Evolutionary conservation across 1,140 invertebrate genomes (phyloP).

Genomic region (Drosophila mayri): DNA sequence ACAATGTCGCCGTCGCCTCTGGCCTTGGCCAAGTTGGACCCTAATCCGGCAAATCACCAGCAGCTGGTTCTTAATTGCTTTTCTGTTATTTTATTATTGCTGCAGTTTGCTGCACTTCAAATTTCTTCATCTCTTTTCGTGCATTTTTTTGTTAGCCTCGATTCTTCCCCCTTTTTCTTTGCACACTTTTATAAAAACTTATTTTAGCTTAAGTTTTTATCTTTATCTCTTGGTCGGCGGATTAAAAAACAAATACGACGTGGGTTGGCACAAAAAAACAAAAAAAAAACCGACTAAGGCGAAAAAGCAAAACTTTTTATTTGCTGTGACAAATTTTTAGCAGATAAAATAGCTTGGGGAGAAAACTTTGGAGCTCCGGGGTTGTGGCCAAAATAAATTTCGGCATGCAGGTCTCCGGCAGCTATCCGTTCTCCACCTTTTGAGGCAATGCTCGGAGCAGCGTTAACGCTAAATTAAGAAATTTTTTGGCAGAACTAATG

Average conservation of each 20-base stretch:
- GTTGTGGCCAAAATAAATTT: constrained; percentile 66
- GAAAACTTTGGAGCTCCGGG: constrained; percentile 60
- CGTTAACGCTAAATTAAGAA: constrained; percentile 74
- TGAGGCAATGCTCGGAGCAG: constrained; percentile 28
- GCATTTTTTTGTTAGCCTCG: not conserved
- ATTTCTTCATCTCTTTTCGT: constrained; percentile 34
- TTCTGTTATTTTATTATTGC: constrained; percentile 79
- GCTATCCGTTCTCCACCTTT: constrained; percentile 26
- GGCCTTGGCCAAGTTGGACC: constrained; percentile 37
- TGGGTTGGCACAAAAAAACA: constrained; percentile 8
- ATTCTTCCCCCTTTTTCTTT: constrained; percentile 16
- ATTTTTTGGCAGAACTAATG: constrained; percentile 81
- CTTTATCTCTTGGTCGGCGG: constrained; percentile 71
- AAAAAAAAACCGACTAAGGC: constrained; percentile 11
- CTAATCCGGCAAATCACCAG: constrained; percentile 66
- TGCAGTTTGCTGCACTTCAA: constrained; percentile 70
- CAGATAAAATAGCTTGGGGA: constrained; percentile 66
- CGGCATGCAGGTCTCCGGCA: constrained; percentile 33
- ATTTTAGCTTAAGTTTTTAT: constrained; percentile 79
- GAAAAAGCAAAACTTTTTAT: constrained; percentile 77
- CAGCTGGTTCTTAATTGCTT: constrained; percentile 77
- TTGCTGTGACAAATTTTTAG: constrained; percentile 81
- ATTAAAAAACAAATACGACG: constrained; percentile 66
- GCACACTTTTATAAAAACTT: constrained; percentile 68
- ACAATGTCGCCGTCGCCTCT: constrained; percentile 44